These are phyloP conservation scores for Labroides dimidiatus DNA, from an alignment of 2,797 vertebrate species.

Conservation along the genomic window DNA sequence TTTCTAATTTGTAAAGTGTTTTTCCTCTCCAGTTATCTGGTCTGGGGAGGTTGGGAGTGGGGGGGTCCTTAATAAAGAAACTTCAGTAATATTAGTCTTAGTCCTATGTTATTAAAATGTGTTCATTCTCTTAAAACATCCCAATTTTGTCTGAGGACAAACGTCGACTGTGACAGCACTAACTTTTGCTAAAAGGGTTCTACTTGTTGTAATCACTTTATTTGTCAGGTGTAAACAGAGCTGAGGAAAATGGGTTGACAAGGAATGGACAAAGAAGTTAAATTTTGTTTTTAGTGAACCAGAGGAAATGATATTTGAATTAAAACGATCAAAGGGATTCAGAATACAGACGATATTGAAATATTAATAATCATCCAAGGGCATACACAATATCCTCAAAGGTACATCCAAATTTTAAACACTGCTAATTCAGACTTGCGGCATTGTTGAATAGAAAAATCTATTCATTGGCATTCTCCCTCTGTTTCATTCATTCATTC, in stretches of 20 bases:
- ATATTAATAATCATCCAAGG: conserved; percentile 1
- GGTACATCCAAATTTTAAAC: conserved; percentile 34
- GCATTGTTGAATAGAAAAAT: conserved; percentile 32
- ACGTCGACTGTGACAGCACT: too few relatives aligned
- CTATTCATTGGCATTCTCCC: conserved; percentile 46
- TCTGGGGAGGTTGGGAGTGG: conserved; percentile 87
- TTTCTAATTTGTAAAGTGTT: conserved; percentile 95
- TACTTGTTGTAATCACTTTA: too few relatives aligned
- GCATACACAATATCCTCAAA: conserved; percentile 11
- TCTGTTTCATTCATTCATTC: conserved; percentile 63
- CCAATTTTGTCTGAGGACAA: background rate
- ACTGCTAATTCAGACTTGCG: conserved; percentile 38
- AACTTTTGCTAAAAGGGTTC: too few relatives aligned
- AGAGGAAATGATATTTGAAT: too few relatives aligned
- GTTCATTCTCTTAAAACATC: background rate
- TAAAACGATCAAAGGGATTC: background rate
- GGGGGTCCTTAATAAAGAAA: conserved; percentile 97
- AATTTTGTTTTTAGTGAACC: too few relatives aligned
- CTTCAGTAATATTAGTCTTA: conserved; percentile 93
- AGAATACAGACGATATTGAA: background rate
- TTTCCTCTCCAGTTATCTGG: conserved; percentile 96
- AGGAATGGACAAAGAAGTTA: too few relatives aligned
- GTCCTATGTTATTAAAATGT: conserved; percentile 71
- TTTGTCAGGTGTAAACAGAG: too few relatives aligned
- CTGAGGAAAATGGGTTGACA: too few relatives aligned